A percentile compares a stretch with the other conserved stretches of the same genome.
Evolutionary conservation across 2,888 invertebrate genomes (phyloP).

Genomic region (Idaea straminata): DNA sequence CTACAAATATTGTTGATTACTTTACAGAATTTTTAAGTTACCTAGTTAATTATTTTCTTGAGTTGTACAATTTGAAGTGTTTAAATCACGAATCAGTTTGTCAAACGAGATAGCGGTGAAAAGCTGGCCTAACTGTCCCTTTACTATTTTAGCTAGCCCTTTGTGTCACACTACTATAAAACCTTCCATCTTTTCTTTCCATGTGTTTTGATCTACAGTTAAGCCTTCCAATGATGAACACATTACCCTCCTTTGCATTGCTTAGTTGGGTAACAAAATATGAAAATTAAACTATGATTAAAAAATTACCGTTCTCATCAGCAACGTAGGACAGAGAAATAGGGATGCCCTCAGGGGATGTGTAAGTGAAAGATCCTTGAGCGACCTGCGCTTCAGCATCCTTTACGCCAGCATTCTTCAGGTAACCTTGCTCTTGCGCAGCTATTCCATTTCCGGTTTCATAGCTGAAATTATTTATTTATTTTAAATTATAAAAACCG

Average conservation of each 20-base stretch:
- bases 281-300: background rate
- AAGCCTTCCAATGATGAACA: background rate
- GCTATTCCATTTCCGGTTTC: slow-evolving; percentile 88
- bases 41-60: too few species aligned
- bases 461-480: slow-evolving; percentile 72
- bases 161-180: too few species aligned
- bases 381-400: slow-evolving; percentile 84
- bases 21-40: too few species aligned
- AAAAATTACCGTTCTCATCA: slow-evolving; percentile 83
- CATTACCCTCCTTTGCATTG: background rate
- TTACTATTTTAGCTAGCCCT: too few species aligned
- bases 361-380: slow-evolving; percentile 85
- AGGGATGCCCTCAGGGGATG: slow-evolving; percentile 86
- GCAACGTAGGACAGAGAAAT: slow-evolving; percentile 84
- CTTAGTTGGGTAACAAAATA: background rate
- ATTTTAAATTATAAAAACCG: background rate
- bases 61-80: too few species aligned
- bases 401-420: slow-evolving; percentile 84
- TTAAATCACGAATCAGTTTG: too few species aligned
- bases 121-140: too few species aligned
- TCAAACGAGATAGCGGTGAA: too few species aligned
- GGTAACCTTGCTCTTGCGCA: slow-evolving; percentile 84
- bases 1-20: too few species aligned
- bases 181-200: background rate
- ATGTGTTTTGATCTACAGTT: background rate